Evolutionary conservation across 2,113 vertebrate genomes (phyloP).

Genomic region (Cathartes aura): DNA sequence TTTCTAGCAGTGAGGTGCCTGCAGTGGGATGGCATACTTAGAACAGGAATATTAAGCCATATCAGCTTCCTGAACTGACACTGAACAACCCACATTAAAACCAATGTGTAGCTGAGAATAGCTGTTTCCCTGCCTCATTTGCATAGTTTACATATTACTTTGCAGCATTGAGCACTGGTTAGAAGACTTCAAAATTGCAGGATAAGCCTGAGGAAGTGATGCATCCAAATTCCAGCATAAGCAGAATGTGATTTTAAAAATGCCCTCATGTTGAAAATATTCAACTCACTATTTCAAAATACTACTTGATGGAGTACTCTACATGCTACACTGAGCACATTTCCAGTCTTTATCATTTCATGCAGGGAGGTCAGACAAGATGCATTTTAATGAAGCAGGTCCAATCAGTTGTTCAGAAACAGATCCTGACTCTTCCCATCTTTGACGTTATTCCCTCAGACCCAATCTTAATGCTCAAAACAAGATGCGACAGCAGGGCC

Average conservation of each 20-base stretch:
- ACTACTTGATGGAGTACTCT: not conserved
- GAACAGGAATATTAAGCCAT: not conserved
- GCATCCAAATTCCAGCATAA: not conserved
- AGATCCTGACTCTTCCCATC: not conserved
- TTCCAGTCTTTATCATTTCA: not conserved
- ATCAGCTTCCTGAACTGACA: not conserved
- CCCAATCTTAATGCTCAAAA: not conserved
- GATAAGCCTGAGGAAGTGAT: not conserved
- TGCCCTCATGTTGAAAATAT: not conserved
- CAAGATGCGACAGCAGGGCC: not conserved
- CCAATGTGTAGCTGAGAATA: not conserved
- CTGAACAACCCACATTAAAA: not conserved
- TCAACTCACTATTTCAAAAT: not conserved
- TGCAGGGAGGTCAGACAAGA: not conserved
- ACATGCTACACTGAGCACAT: not conserved
- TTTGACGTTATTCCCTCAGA: not conserved
- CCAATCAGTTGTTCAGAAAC: not conserved
- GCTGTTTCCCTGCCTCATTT: not conserved
- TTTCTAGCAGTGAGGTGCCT: not conserved
- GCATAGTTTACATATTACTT: not conserved
- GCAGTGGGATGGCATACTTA: not conserved
- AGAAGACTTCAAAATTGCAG: not conserved
- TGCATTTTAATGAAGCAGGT: not conserved
- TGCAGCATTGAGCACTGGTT: not conserved
- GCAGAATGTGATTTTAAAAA: not conserved